Evolutionary conservation across 2,797 vertebrate species (phyloP).

Genomic region (Trachurus trachurus): DNA sequence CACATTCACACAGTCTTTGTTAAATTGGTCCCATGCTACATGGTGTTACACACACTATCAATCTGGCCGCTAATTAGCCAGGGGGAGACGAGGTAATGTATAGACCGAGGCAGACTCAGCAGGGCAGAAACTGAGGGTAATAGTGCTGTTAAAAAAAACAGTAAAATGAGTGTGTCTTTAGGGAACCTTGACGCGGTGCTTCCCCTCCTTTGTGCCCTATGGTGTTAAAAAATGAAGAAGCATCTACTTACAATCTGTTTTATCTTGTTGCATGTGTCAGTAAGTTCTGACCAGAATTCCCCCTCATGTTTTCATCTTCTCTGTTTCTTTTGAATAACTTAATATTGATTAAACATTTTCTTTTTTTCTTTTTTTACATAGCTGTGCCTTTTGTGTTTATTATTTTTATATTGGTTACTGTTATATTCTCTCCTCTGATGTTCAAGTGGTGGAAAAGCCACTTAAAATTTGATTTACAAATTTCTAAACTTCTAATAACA

Average conservation of each 20-base stretch:
- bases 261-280: not conserved
- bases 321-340: not conserved
- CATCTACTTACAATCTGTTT: not conserved
- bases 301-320: not conserved
- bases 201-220: not conserved
- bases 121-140: slow-evolving; percentile 20
- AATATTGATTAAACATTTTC: too few relatives aligned
- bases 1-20: slow-evolving; percentile 32
- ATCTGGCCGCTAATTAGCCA: slow-evolving; percentile 51
- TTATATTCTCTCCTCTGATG: not conserved
- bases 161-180: not conserved
- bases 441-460: not conserved
- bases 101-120: not conserved
- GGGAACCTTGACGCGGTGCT: slow-evolving; percentile 1
- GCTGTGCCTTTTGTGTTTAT: not conserved
- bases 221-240: slow-evolving; percentile 27
- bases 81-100: slow-evolving; percentile 35
- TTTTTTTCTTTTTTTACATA: not conserved
- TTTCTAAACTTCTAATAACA: not conserved
- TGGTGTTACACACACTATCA: slow-evolving; percentile 11
- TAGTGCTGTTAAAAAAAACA: not conserved
- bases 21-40: slow-evolving; percentile 29
- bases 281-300: not conserved
- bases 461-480: not conserved
- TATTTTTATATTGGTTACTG: not conserved